These are phyloP conservation scores for Mus pahari DNA, from an alignment of 2,113 vertebrate species.

Conservation along the genomic window DNA sequence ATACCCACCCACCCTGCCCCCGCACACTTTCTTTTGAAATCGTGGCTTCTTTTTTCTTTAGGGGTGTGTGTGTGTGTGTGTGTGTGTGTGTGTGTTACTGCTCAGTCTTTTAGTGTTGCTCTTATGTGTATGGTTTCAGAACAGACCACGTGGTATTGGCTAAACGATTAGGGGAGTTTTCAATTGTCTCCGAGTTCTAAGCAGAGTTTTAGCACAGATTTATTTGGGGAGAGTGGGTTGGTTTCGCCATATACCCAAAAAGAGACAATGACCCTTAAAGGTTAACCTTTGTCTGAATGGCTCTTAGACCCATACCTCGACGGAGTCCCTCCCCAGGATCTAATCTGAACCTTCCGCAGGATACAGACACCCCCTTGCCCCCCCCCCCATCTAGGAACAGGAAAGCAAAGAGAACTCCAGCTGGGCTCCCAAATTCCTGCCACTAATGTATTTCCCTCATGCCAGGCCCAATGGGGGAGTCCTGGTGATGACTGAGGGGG, in stretches of 20 bases:
- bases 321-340: neutral
- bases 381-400: neutral
- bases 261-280: neutral
- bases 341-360: neutral
- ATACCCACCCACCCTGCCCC: neutral
- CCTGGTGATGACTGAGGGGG: neutral
- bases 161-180: neutral
- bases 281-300: neutral
- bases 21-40: neutral
- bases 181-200: neutral
- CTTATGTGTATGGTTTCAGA: neutral
- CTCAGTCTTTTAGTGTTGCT: neutral
- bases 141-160: neutral
- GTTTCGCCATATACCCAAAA: neutral
- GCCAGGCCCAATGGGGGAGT: neutral
- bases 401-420: neutral
- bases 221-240: neutral
- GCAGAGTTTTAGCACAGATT: neutral
- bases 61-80: too few relatives aligned
- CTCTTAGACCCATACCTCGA: neutral
- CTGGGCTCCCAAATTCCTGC: neutral
- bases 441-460: neutral
- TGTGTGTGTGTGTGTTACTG: too few relatives aligned
- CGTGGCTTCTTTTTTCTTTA: neutral
- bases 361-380: neutral